Base-by-base conservation (phyloP, 2,113 vertebrate genomes). In the Cichladusa arquata region DNA sequence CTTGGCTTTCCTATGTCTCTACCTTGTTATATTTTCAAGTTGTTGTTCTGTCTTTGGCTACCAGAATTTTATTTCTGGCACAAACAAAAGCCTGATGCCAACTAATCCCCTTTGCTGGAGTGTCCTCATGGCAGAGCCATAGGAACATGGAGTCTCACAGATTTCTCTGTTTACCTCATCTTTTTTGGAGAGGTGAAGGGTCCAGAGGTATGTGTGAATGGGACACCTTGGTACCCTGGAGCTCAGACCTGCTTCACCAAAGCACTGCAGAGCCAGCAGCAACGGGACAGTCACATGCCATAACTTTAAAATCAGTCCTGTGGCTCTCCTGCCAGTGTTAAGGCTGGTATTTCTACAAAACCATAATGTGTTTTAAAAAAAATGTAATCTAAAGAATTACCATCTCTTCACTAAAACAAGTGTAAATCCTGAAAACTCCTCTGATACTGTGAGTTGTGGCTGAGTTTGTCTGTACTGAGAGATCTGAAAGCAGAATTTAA, bases 241-340 rank as follows among this genome's bases (percentile, higher is more conserved):
- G 54, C 24, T 83, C 54, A 44, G 65, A 89, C 36, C 28, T 58
- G 33, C 53, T 54, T 54, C 53, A 33, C 19, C 29, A 54, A 29
- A 54, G 53, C 53, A 54, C 29, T 58, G 36, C 58, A 77, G 58
- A 66, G 38, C 25, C 74, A 70, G 26, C 57, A 57, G 57, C 29
- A 47, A 22, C 11, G 57, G 34, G 15, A 36, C 9, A 67, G 11
- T 47, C 1, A 0, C 3, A 1, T 51, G 6, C 40, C 25, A 0
- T 26, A 64, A 40, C 4, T 61, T 4, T 45, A 80, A 79, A 92
- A 76, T 57, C 58, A 80, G n/a, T 65, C 57, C 48, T 60, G 20
- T 1, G 2, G 7, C 6, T 1, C 4, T 81, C 9, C 45, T 69
- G 90, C 36, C 62, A 56, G 29, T 0, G 0, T 50, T n/a, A 40